Evolutionary conservation across 2,113 vertebrate species (phyloP).

Genomic region (Alces alces): DNA sequence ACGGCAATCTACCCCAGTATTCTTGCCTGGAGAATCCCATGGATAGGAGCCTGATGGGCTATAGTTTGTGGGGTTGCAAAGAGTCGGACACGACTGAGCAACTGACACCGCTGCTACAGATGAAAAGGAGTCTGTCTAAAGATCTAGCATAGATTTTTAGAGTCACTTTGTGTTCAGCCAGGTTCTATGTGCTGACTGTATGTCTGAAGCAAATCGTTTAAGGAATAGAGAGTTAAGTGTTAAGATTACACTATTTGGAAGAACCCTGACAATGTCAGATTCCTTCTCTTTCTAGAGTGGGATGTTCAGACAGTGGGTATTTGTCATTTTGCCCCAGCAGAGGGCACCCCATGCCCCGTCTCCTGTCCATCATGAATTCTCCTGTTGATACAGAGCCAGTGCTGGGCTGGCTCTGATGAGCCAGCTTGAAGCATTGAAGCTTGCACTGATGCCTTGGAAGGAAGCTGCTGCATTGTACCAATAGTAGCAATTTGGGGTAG

Average conservation of each 20-base stretch:
- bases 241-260: neutral
- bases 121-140: neutral
- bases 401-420: neutral
- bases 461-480: neutral
- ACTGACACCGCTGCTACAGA: neutral
- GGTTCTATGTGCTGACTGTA: neutral
- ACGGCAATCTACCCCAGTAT: neutral
- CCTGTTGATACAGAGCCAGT: too few relatives aligned
- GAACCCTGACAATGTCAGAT: neutral
- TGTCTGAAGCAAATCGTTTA: neutral
- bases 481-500: accelerated
- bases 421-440: too few relatives aligned
- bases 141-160: too few relatives aligned
- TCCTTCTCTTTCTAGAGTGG: neutral
- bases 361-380: neutral
- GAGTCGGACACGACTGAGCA: accelerated
- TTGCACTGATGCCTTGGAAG: accelerated
- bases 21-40: neutral
- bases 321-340: constrained; percentile 19
- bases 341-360: neutral
- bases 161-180: neutral
- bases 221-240: too few relatives aligned
- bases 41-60: neutral
- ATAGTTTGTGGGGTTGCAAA: neutral
- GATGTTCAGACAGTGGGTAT: neutral